Base-by-base conservation (phyloP, 2,888 invertebrate genomes). In the Notocelia uddmanniana region DNA sequence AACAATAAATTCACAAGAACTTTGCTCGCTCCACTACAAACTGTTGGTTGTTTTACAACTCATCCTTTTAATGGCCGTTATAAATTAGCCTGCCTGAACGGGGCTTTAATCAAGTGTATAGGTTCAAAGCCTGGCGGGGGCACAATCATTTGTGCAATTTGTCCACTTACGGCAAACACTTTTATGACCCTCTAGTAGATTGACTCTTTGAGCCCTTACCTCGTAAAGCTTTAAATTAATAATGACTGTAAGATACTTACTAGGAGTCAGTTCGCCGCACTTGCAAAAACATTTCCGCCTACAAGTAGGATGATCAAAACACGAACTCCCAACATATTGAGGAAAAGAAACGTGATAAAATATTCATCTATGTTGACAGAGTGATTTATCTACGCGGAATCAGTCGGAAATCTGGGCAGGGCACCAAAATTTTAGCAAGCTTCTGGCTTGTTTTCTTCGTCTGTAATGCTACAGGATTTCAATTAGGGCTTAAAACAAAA, bases 1-100 rank as follows among this genome's bases (percentile, higher is more conserved):
- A 89, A 87, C 88, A 85, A 88, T 90, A 89, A 89, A 90, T 90
- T 88, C 82, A 76, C 77, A 77, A 82, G 83, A 89, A 89, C 85
- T 89, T 88, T 83, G 85, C 85, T 83, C 83, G 77, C 80, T 82
- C 81, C 81, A 79, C 83, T 80, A 84, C 83, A 84, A 78, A 79
- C 80, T 80, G 79, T 50, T 67, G 78, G 78, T 79, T 83, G 84
- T 87, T 89, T 85, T 86, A 86, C 85, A 85, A 82, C 84, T 86
- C 82, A 84, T 85, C 84, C 84, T 85, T 87, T 85, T 72, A 72
- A 72, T 68, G 72, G 86, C 81, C 77, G 73, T 75, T 60, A 75
- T 76, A 80, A 82, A 82, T 84, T 83, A 83, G 75, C 72, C 76
- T 73, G 73, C 78, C 78, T 79, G 80, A 80, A 78, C 77, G 79